Conservation (phyloP, 2,113 vertebrate genomes). For the Megaleporinus macrocephalus region DNA sequence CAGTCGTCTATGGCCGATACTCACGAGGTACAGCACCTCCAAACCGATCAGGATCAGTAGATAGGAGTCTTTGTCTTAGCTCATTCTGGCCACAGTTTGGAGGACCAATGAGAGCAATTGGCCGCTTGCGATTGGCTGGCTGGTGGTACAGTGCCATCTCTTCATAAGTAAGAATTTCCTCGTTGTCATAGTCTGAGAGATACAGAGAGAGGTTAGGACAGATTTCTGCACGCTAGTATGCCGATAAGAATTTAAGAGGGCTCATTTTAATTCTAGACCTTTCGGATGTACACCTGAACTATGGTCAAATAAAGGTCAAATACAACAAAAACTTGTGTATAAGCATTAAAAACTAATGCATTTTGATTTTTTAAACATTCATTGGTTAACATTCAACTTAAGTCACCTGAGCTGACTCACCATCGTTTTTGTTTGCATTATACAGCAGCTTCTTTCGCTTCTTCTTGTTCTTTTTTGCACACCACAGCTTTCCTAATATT, state of each 20-base stretch:
- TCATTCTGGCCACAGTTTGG: constrained; percentile 92
- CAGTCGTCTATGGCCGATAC: constrained; percentile 51
- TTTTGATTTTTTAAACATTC: background rate
- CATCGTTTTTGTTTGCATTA: constrained; percentile 93
- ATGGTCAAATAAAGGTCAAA: background rate
- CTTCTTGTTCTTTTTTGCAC: constrained; percentile 99
- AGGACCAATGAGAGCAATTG: constrained; percentile 93
- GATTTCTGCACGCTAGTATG: background rate
- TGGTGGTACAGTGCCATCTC: constrained; percentile 99
- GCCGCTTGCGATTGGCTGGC: constrained; percentile 94
- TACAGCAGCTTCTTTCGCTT: constrained; percentile 96
- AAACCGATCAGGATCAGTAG: constrained; percentile 88
- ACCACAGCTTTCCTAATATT: constrained; percentile 93
- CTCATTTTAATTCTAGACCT: background rate
- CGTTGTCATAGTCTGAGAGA: constrained; percentile 88
- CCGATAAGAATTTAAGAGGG: background rate
- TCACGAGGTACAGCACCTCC: constrained; percentile 92
- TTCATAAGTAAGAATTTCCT: constrained; percentile 96
- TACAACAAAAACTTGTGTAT: background rate
- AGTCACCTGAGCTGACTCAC: constrained; percentile 65
- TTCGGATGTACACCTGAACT: background rate
- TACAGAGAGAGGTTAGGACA: background rate
- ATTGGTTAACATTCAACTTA: background rate
- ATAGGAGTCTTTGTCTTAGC: constrained; percentile 89
- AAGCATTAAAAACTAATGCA: no score